Conservation (phyloP, 2,797 vertebrate genomes). For the Epinephelus awoara region DNA sequence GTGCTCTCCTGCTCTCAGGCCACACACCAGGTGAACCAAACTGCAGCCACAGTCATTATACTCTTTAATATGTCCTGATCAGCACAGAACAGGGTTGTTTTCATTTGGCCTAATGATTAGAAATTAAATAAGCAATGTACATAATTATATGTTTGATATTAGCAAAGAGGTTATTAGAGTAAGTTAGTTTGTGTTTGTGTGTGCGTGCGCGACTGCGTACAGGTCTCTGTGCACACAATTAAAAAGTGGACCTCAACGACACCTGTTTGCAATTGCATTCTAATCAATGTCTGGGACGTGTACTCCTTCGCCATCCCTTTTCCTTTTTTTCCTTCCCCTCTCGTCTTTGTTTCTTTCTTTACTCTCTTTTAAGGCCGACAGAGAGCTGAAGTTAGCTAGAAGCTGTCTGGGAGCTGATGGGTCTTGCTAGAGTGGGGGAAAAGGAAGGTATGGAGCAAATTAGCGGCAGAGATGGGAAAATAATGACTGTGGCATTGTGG, state of each 20-base stretch:
- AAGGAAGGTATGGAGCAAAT: conserved; percentile 80
- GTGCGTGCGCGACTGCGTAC: conserved; percentile 38
- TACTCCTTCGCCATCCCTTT: conserved; percentile 53
- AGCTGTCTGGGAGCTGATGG: conserved; percentile 80
- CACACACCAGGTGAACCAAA: conserved; percentile 64
- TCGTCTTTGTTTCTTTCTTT: conserved; percentile 63
- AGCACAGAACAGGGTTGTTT: conserved; percentile 72
- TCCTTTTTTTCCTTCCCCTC: conserved; percentile 35
- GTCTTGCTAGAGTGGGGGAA: conserved; percentile 63
- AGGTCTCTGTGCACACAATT: conserved; percentile 66
- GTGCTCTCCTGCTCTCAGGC: conserved; percentile 37
- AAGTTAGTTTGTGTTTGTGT: conserved; percentile 57
- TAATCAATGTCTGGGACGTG: conserved; percentile 73
- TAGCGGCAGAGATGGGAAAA: conserved; percentile 81
- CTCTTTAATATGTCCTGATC: conserved; percentile 70
- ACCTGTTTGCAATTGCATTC: conserved; percentile 78
- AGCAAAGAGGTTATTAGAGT: conserved; percentile 74
- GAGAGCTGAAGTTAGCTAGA: conserved; percentile 73
- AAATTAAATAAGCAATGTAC: conserved; percentile 78
- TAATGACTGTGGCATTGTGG: conserved; percentile 83
- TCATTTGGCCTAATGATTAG: conserved; percentile 81
- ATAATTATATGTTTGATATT: conserved; percentile 79
- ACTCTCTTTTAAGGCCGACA: conserved; percentile 60
- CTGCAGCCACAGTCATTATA: conserved; percentile 65
- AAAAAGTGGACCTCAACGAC: conserved; percentile 69